Base-by-base conservation (phyloP, 2,888 invertebrate genomes). In the Apodemia mormo region DNA sequence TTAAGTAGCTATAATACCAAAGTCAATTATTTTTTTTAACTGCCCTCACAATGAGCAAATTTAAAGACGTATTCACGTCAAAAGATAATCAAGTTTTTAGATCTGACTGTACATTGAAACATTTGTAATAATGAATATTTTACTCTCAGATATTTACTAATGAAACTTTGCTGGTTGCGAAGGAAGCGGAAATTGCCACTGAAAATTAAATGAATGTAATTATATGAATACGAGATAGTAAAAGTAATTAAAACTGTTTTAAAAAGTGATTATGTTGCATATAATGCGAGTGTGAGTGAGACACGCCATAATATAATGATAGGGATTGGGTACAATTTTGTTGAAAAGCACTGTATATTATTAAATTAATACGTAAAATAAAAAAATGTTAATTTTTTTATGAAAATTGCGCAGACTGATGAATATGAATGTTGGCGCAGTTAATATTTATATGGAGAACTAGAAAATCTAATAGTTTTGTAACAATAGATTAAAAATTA, bases 211-310 rank as follows among this genome's bases (percentile, higher is more conserved):
- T 33, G 30, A 33, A 61, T 52, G 52, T 52, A 22, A 22, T 52
- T 52, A 61, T 58, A 58, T 37, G 14, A 61, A 61, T 37, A 61
- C 33, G 52, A 61, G 33, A 61, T 37, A 61, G 33, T 61, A 61
- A 61, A 61, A 61, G 61, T 61, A 61, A 61, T 61, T 61, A 61
- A 61, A 61, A 61, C 37, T 61, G 61, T 37, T 61, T 61, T 33
- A 61, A 61, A 61, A 61, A 37, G 61, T 61, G 33, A 37, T 61
- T 61, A 61, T 33, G 61, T 61, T 30, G 61, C 3, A 33, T 61
- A 33, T 33, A 61, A 61, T 33, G 61, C 33, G 14, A 33, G 61
- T 61, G 61, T 61, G 58, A 58, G 30, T 58, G 61, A 61, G 37
- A 33, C 22, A 61, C 14, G 7, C 37, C 29, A 33, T 14, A 40